Base-by-base conservation (phyloP, 2,113 vertebrate genomes). In the Tautogolabrus adspersus region DNA sequence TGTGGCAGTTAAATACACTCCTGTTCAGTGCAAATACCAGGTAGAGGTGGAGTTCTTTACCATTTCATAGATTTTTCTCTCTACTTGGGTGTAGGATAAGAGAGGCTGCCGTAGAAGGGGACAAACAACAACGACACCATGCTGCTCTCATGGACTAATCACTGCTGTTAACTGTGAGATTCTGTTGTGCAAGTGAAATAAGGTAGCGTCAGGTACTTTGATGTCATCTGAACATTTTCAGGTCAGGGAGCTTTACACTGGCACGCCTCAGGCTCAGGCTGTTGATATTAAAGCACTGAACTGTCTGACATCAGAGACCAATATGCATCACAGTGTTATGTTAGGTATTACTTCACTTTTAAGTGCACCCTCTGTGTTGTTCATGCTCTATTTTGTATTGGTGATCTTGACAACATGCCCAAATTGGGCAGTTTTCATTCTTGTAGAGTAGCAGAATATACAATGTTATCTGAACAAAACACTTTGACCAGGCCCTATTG, bases 381-480 rank as follows among this genome's bases (percentile, higher is more conserved):
- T 61, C 46, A 1, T 54, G 22, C 10, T 54, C 0, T 23, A 44
- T 38, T 44, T 71, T 51, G 5, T 21, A 49, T 5, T 1, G 22
- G 23, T 18, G 42, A 42, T 84, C 56, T 56, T 18, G n/a, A 76
- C 40, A 49, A 54, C 61, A 62, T 62, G 26, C 56, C 87, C 68
- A 79, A 78, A 81, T 54, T 72, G 66, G 75, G 69, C 52, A 77
- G 63, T 52, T 51, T 19, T 26, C 69, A 67, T 66, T 72, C 75
- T 68, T 66, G 12, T 56, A 16, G 44, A 54, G 59, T 44, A 66
- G 68, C 66, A 60, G 47, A 78, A 66, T 69, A 74, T 19, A 73
- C 77, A 86, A 47, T 87, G 83, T 81, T 89, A 89, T 93, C 87
- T 77, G 72, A 83, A 42, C 75, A 71, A 34, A 58, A 61, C 83